These are phyloP conservation scores for Eudorcas thomsonii DNA, from an alignment of 2,113 vertebrate species.

Conservation along the genomic window DNA sequence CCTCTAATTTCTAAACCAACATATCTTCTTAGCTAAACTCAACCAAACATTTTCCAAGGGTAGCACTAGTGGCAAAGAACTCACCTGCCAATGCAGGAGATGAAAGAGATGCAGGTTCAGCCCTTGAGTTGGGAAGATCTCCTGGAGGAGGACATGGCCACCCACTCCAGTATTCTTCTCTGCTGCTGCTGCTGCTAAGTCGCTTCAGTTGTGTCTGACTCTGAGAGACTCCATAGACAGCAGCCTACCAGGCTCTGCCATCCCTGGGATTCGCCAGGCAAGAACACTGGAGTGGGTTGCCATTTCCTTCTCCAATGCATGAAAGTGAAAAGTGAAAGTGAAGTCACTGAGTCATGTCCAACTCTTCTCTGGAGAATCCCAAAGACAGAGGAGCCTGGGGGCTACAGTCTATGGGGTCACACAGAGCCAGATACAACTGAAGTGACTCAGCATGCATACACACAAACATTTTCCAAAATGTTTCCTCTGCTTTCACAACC, in stretches of 20 bases:
- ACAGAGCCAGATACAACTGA: neutral
- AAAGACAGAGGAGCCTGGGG: neutral
- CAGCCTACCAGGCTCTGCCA: too few relatives aligned
- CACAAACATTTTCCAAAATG: neutral
- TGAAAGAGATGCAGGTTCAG: neutral
- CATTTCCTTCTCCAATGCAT: too few relatives aligned
- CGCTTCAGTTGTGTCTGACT: too few relatives aligned
- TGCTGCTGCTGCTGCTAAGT: too few relatives aligned
- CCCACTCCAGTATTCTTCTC: neutral
- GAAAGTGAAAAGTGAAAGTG: too few relatives aligned
- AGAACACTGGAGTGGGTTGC: too few relatives aligned
- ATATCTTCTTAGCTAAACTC: slow-evolving; percentile 25
- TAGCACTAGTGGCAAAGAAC: neutral
- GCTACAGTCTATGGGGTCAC: neutral
- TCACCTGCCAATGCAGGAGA: neutral
- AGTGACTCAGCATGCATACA: neutral
- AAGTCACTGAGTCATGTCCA: too few relatives aligned
- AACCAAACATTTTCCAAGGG: neutral
- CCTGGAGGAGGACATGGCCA: neutral
- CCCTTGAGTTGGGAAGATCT: neutral
- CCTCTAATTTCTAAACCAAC: neutral
- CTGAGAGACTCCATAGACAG: too few relatives aligned
- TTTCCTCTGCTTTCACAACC: neutral
- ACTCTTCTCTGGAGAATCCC: neutral
- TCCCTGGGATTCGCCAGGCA: too few relatives aligned